These are phyloP conservation scores for Tragelaphus imberbis DNA, from an alignment of 2,113 vertebrate genomes.

Conservation along the genomic window DNA sequence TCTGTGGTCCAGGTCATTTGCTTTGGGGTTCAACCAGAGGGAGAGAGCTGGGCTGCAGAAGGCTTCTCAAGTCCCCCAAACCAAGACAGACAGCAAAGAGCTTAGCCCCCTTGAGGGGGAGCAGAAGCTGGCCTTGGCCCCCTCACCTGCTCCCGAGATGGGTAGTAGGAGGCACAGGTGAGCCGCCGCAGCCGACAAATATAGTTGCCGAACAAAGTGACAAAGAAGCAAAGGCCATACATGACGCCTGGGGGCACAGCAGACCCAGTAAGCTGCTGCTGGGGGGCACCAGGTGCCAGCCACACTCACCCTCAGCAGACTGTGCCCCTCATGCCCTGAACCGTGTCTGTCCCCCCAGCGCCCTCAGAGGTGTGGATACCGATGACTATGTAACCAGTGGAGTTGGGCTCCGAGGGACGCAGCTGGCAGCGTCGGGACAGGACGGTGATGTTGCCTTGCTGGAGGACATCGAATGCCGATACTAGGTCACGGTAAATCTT, in stretches of 20 bases:
- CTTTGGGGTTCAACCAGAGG: background rate
- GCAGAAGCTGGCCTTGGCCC: fast-evolving
- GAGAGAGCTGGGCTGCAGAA: background rate
- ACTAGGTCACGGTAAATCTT: slow-evolving; percentile 88
- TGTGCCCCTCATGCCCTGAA: background rate
- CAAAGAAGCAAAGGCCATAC: slow-evolving; percentile 81
- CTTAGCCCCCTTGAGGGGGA: background rate
- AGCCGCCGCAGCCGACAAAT: slow-evolving; percentile 80
- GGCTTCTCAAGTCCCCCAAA: background rate
- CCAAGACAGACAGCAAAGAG: background rate
- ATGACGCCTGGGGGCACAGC: slow-evolving; percentile 80
- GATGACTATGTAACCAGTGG: slow-evolving; percentile 69
- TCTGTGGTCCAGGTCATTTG: background rate
- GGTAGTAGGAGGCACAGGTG: slow-evolving; percentile 85
- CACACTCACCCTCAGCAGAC: background rate
- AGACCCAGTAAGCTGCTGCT: fast-evolving
- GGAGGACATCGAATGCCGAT: slow-evolving; percentile 83
- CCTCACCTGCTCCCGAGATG: slow-evolving; percentile 84
- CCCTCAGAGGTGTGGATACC: slow-evolving; percentile 65
- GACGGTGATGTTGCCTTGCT: slow-evolving; percentile 85
- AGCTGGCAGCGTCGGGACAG: slow-evolving; percentile 85
- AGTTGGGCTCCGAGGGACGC: slow-evolving; percentile 79
- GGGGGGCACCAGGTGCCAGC: background rate
- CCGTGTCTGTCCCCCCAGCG: fast-evolving
- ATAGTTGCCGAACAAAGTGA: slow-evolving; percentile 78